phyloP scores from a whole-genome alignment of 2,113 vertebrate species.

The Pomatostomus ruficeps region DNA sequence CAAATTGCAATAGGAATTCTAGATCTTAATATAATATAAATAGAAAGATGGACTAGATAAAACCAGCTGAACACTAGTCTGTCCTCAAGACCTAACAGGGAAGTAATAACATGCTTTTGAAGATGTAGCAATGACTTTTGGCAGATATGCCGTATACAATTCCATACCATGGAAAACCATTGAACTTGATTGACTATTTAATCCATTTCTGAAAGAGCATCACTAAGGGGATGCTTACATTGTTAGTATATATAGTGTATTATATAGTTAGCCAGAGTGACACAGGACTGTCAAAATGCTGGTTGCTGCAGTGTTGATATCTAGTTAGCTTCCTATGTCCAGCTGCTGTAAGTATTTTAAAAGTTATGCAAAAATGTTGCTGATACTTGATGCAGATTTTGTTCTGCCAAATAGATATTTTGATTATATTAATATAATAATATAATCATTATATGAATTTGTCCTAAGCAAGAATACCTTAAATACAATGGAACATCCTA shows the following conservation, averaged over 20 bases:
- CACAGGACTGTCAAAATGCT: constrained; percentile 48
- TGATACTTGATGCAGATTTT: not conserved
- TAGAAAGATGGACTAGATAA: constrained; percentile 64
- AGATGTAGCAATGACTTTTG: constrained; percentile 57
- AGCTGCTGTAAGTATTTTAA: not conserved
- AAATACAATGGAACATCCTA: not conserved
- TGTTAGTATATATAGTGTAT: not conserved
- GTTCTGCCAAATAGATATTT: not conserved
- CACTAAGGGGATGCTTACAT: constrained; percentile 4
- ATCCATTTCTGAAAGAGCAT: constrained; percentile 39
- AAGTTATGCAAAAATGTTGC: constrained; percentile 12
- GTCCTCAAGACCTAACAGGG: constrained; percentile 63
- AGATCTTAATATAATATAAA: constrained; percentile 71
- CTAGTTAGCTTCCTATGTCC: not conserved
- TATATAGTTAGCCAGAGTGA: not conserved
- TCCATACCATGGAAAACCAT: constrained; percentile 14
- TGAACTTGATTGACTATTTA: constrained; percentile 62
- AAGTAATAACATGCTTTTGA: constrained; percentile 55
- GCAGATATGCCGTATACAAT: constrained; percentile 52
- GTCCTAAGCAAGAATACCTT: not conserved
- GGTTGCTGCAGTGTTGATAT: not conserved
- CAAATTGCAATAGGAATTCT: constrained; percentile 44
- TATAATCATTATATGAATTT: not conserved
- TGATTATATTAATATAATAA: not conserved
- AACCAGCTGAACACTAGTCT: constrained; percentile 71